phyloP scores from a whole-genome alignment of 2,888 invertebrate species.

The Brachyopa scutellaris region DNA sequence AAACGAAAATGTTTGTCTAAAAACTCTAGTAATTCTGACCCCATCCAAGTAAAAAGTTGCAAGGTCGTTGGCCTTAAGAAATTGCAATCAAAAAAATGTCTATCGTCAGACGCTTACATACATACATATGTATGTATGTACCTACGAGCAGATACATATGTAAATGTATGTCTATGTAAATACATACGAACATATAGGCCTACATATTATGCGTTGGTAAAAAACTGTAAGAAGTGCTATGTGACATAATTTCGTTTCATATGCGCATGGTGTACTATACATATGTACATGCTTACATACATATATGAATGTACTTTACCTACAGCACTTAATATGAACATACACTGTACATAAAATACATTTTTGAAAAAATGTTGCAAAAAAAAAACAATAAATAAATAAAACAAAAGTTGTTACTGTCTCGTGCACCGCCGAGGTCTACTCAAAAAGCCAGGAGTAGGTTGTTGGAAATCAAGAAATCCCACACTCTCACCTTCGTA shows the following conservation, averaged over 20 bases:
- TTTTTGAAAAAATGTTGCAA: not conserved
- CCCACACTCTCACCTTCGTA: constrained; percentile 65
- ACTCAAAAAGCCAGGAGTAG: constrained; percentile 31
- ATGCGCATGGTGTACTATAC: not conserved
- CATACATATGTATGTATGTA: too few species aligned
- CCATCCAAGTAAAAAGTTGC: too few species aligned
- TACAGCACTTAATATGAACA: too few species aligned
- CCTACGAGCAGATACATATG: too few species aligned
- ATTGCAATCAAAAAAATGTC: constrained; percentile 6
- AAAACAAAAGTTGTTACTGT: constrained; percentile 1
- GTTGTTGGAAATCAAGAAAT: constrained; percentile 59
- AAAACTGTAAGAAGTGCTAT: constrained; percentile 26
- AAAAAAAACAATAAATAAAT: not conserved
- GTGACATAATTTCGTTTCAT: constrained; percentile 59
- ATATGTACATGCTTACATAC: not conserved
- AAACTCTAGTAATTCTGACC: not conserved
- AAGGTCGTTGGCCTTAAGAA: too few species aligned
- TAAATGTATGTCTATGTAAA: too few species aligned
- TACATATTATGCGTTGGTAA: constrained; percentile 2
- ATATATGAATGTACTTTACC: too few species aligned
- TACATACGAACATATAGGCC: too few species aligned
- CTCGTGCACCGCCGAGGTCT: not conserved
- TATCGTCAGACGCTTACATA: too few species aligned
- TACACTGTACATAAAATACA: constrained; percentile 8
- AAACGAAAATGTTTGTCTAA: not conserved